These are phyloP conservation scores for Calephelis nemesis DNA, from an alignment of 1,140 invertebrate genomes.

Conservation along the genomic window DNA sequence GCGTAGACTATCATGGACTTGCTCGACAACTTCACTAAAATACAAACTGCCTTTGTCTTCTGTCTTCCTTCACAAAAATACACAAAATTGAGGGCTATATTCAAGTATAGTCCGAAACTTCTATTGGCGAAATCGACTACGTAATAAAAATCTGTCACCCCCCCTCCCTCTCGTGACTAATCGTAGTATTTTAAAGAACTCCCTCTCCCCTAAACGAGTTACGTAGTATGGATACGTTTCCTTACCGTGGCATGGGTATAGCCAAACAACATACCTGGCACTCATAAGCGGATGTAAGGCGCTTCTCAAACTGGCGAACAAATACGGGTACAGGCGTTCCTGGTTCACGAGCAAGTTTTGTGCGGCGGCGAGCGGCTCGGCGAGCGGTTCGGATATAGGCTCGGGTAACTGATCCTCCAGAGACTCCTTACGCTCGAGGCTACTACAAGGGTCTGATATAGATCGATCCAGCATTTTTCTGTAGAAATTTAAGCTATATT, in stretches of 20 bases:
- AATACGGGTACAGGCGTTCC: constrained; percentile 83
- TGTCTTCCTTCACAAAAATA: too few species aligned
- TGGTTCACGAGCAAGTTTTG: constrained; percentile 81
- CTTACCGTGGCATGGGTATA: background rate
- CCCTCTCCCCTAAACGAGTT: too few species aligned
- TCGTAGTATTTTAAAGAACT: too few species aligned
- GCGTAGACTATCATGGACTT: too few species aligned
- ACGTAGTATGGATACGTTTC: too few species aligned
- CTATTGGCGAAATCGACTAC: too few species aligned
- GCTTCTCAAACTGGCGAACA: constrained; percentile 83
- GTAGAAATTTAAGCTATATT: background rate
- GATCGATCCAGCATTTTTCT: constrained; percentile 42
- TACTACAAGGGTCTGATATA: constrained; percentile 49
- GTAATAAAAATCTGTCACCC: too few species aligned
- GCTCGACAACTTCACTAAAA: too few species aligned
- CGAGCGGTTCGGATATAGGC: constrained; percentile 38
- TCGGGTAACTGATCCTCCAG: constrained; percentile 34
- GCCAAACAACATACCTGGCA: constrained; percentile 64
- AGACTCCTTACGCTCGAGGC: constrained; percentile 27
- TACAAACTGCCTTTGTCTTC: too few species aligned
- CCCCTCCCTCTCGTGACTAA: too few species aligned
- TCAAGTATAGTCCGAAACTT: too few species aligned
- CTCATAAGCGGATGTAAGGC: constrained; percentile 85
- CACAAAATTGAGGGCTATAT: too few species aligned
- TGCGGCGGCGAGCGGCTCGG: constrained; percentile 46